Conservation (phyloP, 2,113 vertebrate genomes). For the Aspidoscelis tigris region DNA sequence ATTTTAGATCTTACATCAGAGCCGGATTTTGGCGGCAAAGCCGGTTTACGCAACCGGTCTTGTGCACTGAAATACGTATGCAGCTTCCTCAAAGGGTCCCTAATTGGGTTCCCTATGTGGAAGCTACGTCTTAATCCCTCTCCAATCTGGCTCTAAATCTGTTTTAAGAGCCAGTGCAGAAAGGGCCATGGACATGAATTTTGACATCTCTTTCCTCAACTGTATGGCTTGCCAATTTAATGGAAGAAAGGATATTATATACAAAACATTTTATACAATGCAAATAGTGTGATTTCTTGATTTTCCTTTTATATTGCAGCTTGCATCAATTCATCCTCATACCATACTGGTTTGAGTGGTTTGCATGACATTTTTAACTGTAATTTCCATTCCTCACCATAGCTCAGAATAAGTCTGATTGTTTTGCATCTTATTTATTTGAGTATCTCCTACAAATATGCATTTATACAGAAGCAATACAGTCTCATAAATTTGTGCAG, state of each 20-base stretch:
- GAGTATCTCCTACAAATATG: background rate
- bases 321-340: background rate
- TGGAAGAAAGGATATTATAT: slow-evolving; percentile 20
- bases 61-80: too few species aligned
- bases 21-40: too few species aligned
- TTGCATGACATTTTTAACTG: background rate
- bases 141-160: too few species aligned
- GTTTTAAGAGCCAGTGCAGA: too few species aligned
- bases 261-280: background rate
- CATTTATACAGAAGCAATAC: background rate
- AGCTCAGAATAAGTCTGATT: background rate
- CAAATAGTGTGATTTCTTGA: too few species aligned
- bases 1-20: too few species aligned
- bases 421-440: background rate
- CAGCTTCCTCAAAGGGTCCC: too few species aligned
- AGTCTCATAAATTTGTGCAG: background rate
- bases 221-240: background rate
- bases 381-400: background rate
- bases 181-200: background rate
- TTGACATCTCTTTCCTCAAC: background rate
- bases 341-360: background rate
- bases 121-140: too few species aligned
- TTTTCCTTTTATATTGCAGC: background rate
- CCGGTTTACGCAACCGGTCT: too few species aligned
- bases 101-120: too few species aligned